Evolutionary conservation across 2,888 invertebrate species (phyloP), one percentile per base, ranked within the genome.

Genomic region (Diarsia rubi): DNA sequence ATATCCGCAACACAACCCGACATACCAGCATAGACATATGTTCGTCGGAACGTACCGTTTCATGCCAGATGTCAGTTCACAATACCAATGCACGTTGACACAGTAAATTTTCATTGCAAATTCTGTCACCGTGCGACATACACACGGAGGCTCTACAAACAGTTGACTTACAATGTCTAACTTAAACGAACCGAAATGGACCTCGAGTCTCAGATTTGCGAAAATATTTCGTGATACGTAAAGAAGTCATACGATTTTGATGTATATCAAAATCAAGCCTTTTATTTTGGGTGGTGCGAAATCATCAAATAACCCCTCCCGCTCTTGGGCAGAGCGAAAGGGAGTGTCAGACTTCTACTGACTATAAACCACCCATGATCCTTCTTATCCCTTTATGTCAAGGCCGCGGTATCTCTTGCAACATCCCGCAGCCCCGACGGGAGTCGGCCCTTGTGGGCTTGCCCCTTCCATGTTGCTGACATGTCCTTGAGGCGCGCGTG

Each of bases 181-280:
- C 95, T 95, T 96, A 95, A 96, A 96, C 96, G 96, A 96, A 96
- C 96, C 95, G 96, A 94, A 94, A 93, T 93, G 92, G 93, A 79
- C 82, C 91, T 91, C 69, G 73, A 72, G 67, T 90, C 89, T 91
- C 90, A 90, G 82, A 75, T 81, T 81, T 59, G 70, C 57, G 80
- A 84, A 90, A 88, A 86, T 88, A 85, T 85, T 85, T 82, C 69
- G 64, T 64, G 69, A 72, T 78, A 79, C 69, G 59, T 71, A 64
- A 59, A 59, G 60, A 66, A 66, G 65, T 69, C 47, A 21, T 60
- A 65, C 24, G 37, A 49, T 44, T 59, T 59, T 59, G 57, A 19
- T 57, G 19, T 27, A n/a, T n/a, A n/a, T n/a, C n/a, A 11, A 16
- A 19, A 27, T 16, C 16, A 27, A 8, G 16, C 9, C 14, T 54